phyloP scores from a whole-genome alignment of 2,797 vertebrate genomes.

The Streptopelia turtur region DNA sequence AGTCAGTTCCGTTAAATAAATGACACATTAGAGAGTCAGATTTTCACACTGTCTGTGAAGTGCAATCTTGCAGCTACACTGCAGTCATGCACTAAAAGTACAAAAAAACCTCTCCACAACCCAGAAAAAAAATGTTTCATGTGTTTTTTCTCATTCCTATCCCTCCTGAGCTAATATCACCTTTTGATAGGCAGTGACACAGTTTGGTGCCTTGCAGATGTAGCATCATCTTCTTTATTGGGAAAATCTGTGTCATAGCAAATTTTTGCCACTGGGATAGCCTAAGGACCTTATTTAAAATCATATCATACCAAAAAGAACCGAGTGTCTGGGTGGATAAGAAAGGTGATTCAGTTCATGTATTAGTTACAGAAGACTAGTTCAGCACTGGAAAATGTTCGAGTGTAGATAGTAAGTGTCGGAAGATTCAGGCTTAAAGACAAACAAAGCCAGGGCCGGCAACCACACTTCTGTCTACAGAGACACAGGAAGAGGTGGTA shows the following conservation, averaged over 20 bases:
- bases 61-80: background rate
- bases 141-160: background rate
- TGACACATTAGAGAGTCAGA: background rate
- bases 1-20: background rate
- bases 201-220: background rate
- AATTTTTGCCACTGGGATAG: background rate
- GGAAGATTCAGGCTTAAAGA: background rate
- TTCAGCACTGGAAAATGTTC: background rate
- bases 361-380: background rate
- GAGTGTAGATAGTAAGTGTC: background rate
- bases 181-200: background rate
- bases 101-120: background rate
- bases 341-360: background rate
- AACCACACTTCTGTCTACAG: background rate
- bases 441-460: background rate
- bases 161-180: background rate
- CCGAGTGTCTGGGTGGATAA: background rate
- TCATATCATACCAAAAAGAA: background rate
- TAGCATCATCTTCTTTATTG: background rate
- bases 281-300: background rate
- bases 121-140: background rate
- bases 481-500: background rate
- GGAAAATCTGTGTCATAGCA: background rate
- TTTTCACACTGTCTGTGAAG: background rate
- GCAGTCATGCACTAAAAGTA: background rate